phyloP scores from a whole-genome alignment of 2,888 invertebrate genomes.

The Cheilosia impressa region DNA sequence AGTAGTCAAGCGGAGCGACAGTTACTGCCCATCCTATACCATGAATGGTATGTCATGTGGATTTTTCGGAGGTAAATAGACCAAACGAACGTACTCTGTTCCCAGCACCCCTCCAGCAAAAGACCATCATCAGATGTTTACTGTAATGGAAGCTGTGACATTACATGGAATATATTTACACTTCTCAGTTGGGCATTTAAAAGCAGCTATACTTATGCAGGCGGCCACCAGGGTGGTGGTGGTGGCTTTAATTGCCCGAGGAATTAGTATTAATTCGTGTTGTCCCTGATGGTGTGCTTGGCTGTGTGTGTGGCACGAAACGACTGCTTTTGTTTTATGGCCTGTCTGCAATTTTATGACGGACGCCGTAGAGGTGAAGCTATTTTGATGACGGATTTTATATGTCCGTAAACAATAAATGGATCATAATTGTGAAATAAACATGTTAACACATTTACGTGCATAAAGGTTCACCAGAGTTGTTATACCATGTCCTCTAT shows the following conservation, averaged over 20 bases:
- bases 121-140: slow-evolving; percentile 67
- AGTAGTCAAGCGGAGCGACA: slow-evolving; percentile 55
- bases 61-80: slow-evolving; percentile 52
- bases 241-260: slow-evolving; percentile 70
- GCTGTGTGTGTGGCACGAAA: slow-evolving; percentile 8
- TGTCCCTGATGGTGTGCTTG: slow-evolving; percentile 21
- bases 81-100: slow-evolving; percentile 27
- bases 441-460: slow-evolving; percentile 63
- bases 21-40: slow-evolving; percentile 22
- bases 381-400: slow-evolving; percentile 68
- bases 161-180: slow-evolving; percentile 66
- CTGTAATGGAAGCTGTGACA: slow-evolving; percentile 66
- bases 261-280: slow-evolving; percentile 73
- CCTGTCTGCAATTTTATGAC: slow-evolving; percentile 64
- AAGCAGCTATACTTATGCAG: slow-evolving; percentile 8
- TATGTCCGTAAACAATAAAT: slow-evolving; percentile 60
- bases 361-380: slow-evolving; percentile 39
- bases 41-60: slow-evolving; percentile 29
- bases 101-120: slow-evolving; percentile 15
- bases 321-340: slow-evolving; percentile 56
- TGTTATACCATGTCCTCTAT: slow-evolving; percentile 9
- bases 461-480: background rate
- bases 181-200: slow-evolving; percentile 68
- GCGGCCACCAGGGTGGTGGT: background rate
- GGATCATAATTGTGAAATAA: slow-evolving; percentile 66